Evolutionary conservation across 2,888 invertebrate species (phyloP).

Genomic region (Lucinisca nassula): DNA sequence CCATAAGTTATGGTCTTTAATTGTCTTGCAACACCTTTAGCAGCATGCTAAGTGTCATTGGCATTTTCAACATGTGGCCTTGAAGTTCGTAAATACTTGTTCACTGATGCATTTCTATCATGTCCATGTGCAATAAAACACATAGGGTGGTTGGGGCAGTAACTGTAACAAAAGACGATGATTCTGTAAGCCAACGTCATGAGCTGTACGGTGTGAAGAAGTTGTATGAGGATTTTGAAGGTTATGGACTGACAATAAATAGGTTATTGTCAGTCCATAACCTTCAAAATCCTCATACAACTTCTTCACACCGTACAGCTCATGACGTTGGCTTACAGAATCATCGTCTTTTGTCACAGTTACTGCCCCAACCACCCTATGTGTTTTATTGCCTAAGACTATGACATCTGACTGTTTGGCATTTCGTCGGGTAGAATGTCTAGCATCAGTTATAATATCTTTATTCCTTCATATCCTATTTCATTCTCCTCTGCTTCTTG

Average conservation of each 20-base stretch:
- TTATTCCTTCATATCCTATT: constrained; percentile 11
- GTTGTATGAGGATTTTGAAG: constrained; percentile 11
- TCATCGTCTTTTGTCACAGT: constrained; percentile 14
- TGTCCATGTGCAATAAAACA: constrained; percentile 18
- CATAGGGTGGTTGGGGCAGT: constrained; percentile 10
- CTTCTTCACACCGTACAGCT: constrained; percentile 19
- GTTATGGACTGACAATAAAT: constrained; percentile 18
- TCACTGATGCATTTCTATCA: constrained; percentile 18
- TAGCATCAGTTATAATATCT: constrained; percentile 28
- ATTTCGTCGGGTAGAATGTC: constrained; percentile 24
- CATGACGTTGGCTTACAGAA: constrained; percentile 9
- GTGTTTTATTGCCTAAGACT: constrained; percentile 18
- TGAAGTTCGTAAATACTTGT: constrained; percentile 17
- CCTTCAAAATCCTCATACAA: constrained; percentile 13
- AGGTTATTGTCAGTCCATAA: constrained; percentile 20
- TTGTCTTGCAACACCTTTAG: constrained; percentile 7
- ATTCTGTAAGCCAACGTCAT: constrained; percentile 11
- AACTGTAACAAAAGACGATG: constrained; percentile 10
- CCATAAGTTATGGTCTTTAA: neutral
- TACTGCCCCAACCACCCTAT: constrained; percentile 3
- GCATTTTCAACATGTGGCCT: neutral
- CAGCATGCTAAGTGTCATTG: constrained; percentile 32
- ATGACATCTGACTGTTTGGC: constrained; percentile 11
- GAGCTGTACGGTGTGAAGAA: constrained; percentile 21
- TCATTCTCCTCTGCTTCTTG: neutral